phyloP scores from a whole-genome alignment of 2,113 vertebrate species.

The Antigone vipio region DNA sequence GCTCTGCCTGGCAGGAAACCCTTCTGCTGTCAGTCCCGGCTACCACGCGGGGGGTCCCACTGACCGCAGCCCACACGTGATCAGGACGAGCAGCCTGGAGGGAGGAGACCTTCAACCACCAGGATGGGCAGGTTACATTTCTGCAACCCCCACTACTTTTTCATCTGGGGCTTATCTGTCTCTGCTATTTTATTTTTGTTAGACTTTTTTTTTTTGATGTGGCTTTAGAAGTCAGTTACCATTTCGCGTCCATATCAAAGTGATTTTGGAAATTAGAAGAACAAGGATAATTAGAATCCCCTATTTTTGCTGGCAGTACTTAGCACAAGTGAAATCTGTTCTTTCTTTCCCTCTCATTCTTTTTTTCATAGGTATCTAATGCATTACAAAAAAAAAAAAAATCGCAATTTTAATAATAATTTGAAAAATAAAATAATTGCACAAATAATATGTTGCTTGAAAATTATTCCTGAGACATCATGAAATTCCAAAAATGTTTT shows the following conservation, averaged over 20 bases:
- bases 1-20: neutral
- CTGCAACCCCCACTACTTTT: neutral
- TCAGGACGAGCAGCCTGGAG: neutral
- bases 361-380: neutral
- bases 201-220: neutral
- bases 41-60: neutral
- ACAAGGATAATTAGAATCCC: neutral
- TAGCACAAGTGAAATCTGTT: neutral
- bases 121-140: neutral
- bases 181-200: neutral
- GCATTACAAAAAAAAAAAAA: too few species aligned
- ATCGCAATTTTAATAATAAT: neutral
- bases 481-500: neutral
- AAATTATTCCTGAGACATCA: neutral
- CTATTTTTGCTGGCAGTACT: neutral
- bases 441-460: neutral
- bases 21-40: neutral
- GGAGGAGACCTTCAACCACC: neutral
- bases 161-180: neutral
- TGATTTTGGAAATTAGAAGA: neutral
- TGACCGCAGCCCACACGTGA: rapidly evolving
- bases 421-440: neutral
- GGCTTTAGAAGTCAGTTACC: neutral
- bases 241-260: neutral
- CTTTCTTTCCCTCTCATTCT: neutral